Evolutionary conservation across 2,888 invertebrate genomes (phyloP).

Genomic region (Napeogenes sylphis): DNA sequence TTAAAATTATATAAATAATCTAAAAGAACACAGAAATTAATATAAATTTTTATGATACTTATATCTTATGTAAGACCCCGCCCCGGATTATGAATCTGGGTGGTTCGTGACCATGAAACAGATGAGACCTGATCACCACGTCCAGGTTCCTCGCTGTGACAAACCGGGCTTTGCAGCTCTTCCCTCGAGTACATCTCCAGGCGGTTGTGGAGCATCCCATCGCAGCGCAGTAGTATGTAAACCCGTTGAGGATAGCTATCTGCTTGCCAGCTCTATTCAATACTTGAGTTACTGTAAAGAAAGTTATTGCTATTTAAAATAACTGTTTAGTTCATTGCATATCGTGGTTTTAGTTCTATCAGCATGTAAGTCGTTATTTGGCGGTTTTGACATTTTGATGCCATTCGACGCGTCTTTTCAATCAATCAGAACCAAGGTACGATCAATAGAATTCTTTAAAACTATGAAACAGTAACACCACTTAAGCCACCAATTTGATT

Average conservation of each 20-base stretch:
- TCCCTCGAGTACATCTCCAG: slow-evolving; percentile 27
- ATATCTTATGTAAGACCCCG: slow-evolving; percentile 23
- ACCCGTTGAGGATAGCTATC: slow-evolving; percentile 38
- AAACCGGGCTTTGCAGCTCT: slow-evolving; percentile 24
- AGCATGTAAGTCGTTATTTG: no score
- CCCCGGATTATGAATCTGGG: slow-evolving; percentile 30
- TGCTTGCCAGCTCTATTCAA: slow-evolving; percentile 38
- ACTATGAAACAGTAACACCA: no score
- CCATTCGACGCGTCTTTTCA: no score
- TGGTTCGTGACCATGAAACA: slow-evolving; percentile 36
- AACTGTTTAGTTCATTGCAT: not conserved
- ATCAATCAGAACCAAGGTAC: no score
- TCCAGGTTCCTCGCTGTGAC: slow-evolving; percentile 12
- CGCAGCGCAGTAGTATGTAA: slow-evolving; percentile 39
- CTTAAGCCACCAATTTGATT: no score
- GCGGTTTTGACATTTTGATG: no score
- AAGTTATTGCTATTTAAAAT: not conserved
- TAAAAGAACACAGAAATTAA: not conserved
- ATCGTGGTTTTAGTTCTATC: no score
- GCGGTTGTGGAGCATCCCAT: slow-evolving; percentile 16
- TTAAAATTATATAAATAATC: slow-evolving; percentile 1
- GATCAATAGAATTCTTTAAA: no score
- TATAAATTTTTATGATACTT: not conserved
- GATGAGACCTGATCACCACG: slow-evolving; percentile 14
- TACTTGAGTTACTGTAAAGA: slow-evolving; percentile 37